Evolutionary conservation across 2,113 vertebrate genomes (phyloP), one percentile per base, ranked within the genome.

Genomic region (Paraplagusia blochii): DNA sequence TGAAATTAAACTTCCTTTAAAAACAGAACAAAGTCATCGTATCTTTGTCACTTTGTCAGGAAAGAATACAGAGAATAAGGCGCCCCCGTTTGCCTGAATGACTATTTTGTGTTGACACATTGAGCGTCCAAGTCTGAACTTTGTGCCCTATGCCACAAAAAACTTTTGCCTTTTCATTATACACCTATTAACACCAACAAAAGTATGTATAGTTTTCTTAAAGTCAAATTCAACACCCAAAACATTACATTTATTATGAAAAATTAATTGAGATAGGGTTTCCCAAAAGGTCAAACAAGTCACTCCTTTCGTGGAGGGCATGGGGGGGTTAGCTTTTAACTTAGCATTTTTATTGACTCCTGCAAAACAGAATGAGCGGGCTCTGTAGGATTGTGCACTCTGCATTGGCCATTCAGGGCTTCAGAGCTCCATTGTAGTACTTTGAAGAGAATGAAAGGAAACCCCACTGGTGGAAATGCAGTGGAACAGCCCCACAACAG

Each of bases 331-430:
- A 88, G 82, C 81, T 91, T 90, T 91, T 92, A 95, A 95, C 88
- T 92, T 93, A 94, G 93, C 93, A 93, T 95, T 96, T 97, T 98
- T 98, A 98, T 98, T 97, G 94, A 98, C 96, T 98, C 95, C 91
- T 90, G 91, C 92, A 92, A 95, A 95, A 97, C 93, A 94, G 95
- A 97, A 98, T 96, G 94, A 95, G 93, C 90, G 93, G 93, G 91
- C 92, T 94, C 93, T 94, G 93, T 93, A 94, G 85, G 92, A 92
- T 92, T 92, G 95, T 92, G 95, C 94, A 90, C 93, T 94, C 93
- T 90, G 91, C 93, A 93, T 93, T 91, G 94, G 94, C 94, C 95
- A 96, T 95, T 95, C 94, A 94, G 93, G 90, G 88, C 87, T 86
- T 90, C 83, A 81, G 88, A 89, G 90, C 71, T 90, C 93, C 89